Evolutionary conservation across 1,140 invertebrate species (phyloP), one percentile per base, ranked within the genome.

Genomic region (Bursaphelenchus mucronatus): DNA sequence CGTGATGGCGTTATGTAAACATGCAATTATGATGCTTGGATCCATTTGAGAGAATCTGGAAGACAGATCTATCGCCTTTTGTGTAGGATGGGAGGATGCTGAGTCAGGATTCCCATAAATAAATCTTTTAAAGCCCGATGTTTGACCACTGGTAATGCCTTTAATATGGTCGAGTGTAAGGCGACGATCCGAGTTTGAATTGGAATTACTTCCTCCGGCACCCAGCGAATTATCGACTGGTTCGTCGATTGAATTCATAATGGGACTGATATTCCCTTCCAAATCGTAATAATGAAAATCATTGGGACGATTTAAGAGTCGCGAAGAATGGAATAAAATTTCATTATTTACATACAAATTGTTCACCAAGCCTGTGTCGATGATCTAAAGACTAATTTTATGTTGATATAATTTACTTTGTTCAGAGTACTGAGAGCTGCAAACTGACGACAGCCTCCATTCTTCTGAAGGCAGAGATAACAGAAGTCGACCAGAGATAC

Each of bases 1-100:
- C 5, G 87, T 88, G 47, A 88, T 86, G 15, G 86, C 85, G 73
- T 88, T 88, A 76, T 88, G 87, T 21, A 88, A 82, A 45, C 87
- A 85, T 70, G 87, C 87, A 40, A 88, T 82, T 17, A 88, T 83
- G 7, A 39, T 53, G 67, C 57, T 63, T 5, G 15, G 19, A 15
- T 10, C 17, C 1, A 30, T 30, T 30, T 30, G 30, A 30, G 30
- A 30, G 30, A 30, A 30, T 30, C 30, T 30, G 30, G 30, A 30
- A 30, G 30, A 30, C 30, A 30, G 30, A 5, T 30, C 30, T 30
- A 30, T 30, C 30, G 30, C 30, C 30, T 30, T 30, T 5, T 30
- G 30, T 30, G 30, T 30, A 30, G 30, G 30, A 30, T 30, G 30
- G 5, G 30, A 30, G 30, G 30, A 30, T 30, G 30, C 30, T 30